Evolutionary conservation across 1,140 invertebrate genomes (phyloP).

Genomic region (Aphaenogaster rudis): DNA sequence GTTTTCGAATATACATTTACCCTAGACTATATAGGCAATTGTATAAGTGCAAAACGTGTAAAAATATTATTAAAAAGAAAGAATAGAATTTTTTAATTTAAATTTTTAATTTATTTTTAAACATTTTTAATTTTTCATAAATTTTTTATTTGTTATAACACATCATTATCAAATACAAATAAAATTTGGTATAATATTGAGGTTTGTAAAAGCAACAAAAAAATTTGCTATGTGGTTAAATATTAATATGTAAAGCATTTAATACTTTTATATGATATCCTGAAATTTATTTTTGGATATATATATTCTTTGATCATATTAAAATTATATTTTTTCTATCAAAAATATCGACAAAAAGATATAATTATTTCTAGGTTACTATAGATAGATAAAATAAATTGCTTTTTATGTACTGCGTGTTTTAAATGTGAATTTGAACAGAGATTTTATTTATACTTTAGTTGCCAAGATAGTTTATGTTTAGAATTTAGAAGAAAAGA

Average conservation of each 20-base stretch:
- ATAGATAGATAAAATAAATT: not conserved
- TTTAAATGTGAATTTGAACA: conserved; percentile 15
- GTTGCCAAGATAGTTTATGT: not conserved
- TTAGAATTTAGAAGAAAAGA: not conserved
- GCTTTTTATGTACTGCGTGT: not conserved
- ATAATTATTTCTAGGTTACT: not conserved
- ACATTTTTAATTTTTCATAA: not conserved
- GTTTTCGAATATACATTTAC: not conserved
- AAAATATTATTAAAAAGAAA: conserved; percentile 12
- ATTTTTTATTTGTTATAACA: not conserved
- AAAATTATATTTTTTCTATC: not conserved
- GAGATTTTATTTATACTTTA: not conserved
- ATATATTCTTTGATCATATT: not conserved
- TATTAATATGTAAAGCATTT: conserved; percentile 1
- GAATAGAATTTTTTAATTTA: not conserved
- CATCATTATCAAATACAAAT: not conserved
- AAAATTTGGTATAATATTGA: not conserved
- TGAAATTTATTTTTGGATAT: not conserved
- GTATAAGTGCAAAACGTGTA: not conserved
- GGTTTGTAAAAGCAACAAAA: not conserved
- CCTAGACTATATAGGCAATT: not conserved
- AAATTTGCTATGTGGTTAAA: not conserved
- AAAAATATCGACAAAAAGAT: not conserved
- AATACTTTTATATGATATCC: not conserved
- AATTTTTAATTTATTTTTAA: not conserved